These are phyloP conservation scores for Cyphomyrus plagiostoma DNA, from an alignment of 2,113 vertebrate genomes.

Conservation along the genomic window DNA sequence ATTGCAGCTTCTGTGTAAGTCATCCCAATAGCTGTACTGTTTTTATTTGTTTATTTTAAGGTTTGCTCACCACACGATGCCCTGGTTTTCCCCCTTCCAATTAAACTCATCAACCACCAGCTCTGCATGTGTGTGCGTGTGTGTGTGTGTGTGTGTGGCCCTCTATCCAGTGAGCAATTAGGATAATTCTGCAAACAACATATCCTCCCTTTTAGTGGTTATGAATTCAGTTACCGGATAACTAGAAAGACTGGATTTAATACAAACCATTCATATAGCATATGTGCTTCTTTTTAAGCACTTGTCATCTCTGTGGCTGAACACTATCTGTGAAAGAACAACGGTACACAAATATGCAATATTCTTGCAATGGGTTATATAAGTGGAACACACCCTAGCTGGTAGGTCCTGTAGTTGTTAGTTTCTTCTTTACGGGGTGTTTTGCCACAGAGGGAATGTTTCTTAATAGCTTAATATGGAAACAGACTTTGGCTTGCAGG, in stretches of 20 bases:
- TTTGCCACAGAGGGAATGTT: background rate
- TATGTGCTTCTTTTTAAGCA: background rate
- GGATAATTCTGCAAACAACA: background rate
- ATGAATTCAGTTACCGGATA: background rate
- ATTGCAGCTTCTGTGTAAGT: background rate
- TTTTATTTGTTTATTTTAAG: background rate
- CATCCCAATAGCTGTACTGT: background rate
- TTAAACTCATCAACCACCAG: background rate
- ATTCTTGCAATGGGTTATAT: background rate
- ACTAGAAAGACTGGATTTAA: background rate
- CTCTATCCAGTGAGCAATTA: background rate
- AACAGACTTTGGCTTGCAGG: background rate
- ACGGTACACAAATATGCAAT: background rate
- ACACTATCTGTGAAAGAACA: background rate
- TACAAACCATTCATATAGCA: background rate
- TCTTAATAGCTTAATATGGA: background rate
- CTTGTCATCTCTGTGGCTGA: background rate
- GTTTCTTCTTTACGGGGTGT: background rate
- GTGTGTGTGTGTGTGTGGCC: background rate
- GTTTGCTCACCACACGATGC: background rate
- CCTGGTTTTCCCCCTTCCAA: background rate
- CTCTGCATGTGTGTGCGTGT: background rate
- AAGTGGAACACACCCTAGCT: background rate
- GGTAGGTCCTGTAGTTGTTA: background rate
- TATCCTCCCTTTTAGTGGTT: background rate